These are phyloP conservation scores for Cygnus atratus DNA, from an alignment of 2,113 vertebrate species.

Conservation along the genomic window DNA sequence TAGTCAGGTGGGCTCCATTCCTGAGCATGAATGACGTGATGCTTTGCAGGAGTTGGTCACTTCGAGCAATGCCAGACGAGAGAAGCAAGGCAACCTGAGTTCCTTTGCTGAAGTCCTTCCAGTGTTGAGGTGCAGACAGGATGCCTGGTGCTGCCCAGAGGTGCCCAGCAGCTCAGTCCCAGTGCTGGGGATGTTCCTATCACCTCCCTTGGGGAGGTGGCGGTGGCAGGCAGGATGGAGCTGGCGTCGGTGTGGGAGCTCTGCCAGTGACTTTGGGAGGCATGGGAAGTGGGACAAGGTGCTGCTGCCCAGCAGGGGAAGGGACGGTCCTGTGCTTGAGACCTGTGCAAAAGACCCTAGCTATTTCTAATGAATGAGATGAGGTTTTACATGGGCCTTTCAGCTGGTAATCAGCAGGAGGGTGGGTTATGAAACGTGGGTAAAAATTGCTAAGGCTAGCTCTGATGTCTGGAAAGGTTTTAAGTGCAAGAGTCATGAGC, in stretches of 20 bases:
- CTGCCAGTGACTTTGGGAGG: rapidly evolving
- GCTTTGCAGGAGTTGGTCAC: neutral
- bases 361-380: neutral
- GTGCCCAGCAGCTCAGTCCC: neutral
- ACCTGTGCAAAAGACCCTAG: neutral
- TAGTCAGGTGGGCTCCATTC: neutral
- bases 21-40: rapidly evolving
- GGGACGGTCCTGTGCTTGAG: neutral
- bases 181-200: rapidly evolving
- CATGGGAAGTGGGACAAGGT: rapidly evolving
- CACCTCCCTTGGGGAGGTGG: rapidly evolving
- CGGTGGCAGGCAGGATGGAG: neutral
- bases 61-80: neutral
- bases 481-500: neutral
- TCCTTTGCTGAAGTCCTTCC: neutral
- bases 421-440: neutral
- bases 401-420: neutral
- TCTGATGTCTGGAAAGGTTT: neutral
- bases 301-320: neutral
- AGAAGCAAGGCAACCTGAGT: neutral
- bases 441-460: neutral
- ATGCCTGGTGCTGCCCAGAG: rapidly evolving
- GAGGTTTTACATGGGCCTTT: neutral
- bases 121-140: rapidly evolving
- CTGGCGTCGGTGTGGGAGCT: rapidly evolving